phyloP scores from a whole-genome alignment of 2,888 invertebrate genomes.

The Mythimna impura region DNA sequence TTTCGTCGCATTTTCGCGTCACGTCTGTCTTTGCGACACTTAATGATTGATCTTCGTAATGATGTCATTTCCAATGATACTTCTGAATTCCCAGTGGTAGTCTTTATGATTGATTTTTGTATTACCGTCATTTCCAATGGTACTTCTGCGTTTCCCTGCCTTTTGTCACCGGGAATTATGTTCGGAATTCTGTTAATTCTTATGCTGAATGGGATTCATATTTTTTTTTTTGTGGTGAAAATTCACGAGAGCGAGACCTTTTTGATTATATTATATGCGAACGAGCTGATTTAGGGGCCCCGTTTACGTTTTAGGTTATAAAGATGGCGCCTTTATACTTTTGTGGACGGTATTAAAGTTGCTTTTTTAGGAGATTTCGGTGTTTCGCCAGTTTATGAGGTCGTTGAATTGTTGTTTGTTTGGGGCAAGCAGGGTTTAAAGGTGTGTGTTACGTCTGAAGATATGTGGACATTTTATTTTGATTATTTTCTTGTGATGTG shows the following conservation, averaged over 20 bases:
- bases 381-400: conserved; percentile 39
- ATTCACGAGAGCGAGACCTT: conserved; percentile 57
- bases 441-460: conserved; percentile 8
- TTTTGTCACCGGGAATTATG: conserved; percentile 55
- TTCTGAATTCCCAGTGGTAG: too few species aligned
- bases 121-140: background rate
- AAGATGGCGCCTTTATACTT: conserved; percentile 50
- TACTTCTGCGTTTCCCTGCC: conserved; percentile 30
- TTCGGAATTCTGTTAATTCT: conserved; percentile 69
- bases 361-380: conserved; percentile 48
- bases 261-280: conserved; percentile 64
- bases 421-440: background rate
- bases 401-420: conserved; percentile 40
- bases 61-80: too few species aligned
- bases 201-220: conserved; percentile 68
- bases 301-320: conserved; percentile 57
- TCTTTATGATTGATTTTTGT: too few species aligned
- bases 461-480: background rate
- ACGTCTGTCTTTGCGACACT: too few species aligned
- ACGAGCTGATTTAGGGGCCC: conserved; percentile 58
- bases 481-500: background rate
- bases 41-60: too few species aligned
- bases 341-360: conserved; percentile 49
- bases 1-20: too few species aligned
- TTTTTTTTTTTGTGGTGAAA: conserved; percentile 62